Conservation (phyloP, 2,797 vertebrate genomes). For the Chaunax sp. region DNA sequence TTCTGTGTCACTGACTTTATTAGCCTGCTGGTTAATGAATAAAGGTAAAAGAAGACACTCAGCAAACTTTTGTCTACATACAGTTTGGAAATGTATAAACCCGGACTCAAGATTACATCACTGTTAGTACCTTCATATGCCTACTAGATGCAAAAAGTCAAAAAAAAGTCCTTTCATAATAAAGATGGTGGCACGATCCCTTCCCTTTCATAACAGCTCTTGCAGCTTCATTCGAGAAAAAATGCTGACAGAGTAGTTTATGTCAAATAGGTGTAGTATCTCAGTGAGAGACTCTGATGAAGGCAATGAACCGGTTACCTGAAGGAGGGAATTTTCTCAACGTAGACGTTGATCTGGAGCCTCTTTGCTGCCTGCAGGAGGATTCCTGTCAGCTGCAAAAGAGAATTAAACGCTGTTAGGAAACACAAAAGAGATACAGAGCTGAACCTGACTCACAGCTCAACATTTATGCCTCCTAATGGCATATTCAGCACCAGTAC, state of each 20-base stretch:
- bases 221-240: too few species aligned
- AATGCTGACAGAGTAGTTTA: not conserved
- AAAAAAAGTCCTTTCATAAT: slow-evolving; percentile 58
- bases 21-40: too few species aligned
- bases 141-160: slow-evolving; percentile 15
- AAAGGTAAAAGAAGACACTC: too few species aligned
- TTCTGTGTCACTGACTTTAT: not conserved
- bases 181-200: slow-evolving; percentile 68
- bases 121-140: slow-evolving; percentile 9
- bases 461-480: not conserved
- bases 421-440: not conserved
- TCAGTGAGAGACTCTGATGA: not conserved
- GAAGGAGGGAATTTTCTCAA: slow-evolving; percentile 86
- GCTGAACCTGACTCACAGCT: not conserved
- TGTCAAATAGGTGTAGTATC: not conserved
- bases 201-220: too few species aligned
- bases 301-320: slow-evolving; percentile 79
- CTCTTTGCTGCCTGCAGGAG: slow-evolving; percentile 90
- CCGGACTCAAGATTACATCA: not conserved
- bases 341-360: slow-evolving; percentile 90
- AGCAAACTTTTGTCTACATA: too few species aligned
- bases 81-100: not conserved
- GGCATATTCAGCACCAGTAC: not conserved
- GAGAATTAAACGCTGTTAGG: slow-evolving; percentile 1
- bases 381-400: slow-evolving; percentile 89